A percentile compares a stretch with the other conserved stretches of the same genome.
These are phyloP conservation scores for Metridium senile DNA, from an alignment of 92 coral and sea anemone genomes.

Conservation along the genomic window DNA sequence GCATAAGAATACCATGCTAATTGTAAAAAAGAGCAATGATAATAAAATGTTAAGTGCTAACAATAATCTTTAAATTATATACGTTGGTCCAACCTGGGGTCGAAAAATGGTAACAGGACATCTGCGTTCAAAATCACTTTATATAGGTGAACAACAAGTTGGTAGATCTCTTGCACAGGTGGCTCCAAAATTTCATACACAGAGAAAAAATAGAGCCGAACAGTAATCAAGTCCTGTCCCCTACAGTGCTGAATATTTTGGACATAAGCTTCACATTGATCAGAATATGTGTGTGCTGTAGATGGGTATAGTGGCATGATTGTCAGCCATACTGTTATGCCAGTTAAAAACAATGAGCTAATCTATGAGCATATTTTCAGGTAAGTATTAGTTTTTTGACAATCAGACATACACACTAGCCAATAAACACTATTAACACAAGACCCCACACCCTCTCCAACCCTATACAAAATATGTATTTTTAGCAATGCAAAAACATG, in stretches of 20 bases:
- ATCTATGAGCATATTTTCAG: conserved; percentile 25
- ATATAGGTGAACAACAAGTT: conserved; percentile 8
- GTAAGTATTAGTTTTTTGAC: conserved; percentile 1
- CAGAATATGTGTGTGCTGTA: conserved; percentile 44
- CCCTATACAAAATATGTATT: too few relatives aligned
- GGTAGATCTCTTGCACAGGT: conserved; percentile 33
- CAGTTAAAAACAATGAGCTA: conserved; percentile 18
- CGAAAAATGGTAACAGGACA: conserved; percentile 40
- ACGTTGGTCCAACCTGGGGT: conserved; percentile 41
- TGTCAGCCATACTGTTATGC: conserved; percentile 33
- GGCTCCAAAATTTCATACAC: conserved; percentile 9
- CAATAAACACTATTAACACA: too few relatives aligned
- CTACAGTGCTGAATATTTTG: conserved; percentile 56
- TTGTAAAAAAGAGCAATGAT: too few relatives aligned
- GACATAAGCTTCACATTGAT: conserved; percentile 51
- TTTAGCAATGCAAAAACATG: too few relatives aligned
- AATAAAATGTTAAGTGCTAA: too few relatives aligned
- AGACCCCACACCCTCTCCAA: too few relatives aligned
- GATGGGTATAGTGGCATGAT: conserved; percentile 59
- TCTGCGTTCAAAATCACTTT: background rate
- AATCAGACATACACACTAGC: too few relatives aligned
- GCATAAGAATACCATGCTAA: too few relatives aligned
- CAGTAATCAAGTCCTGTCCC: conserved; percentile 39
- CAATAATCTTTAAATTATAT: too few relatives aligned
- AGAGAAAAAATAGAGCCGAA: conserved; percentile 18